Evolutionary conservation across 1,140 invertebrate species (phyloP), one percentile per base, ranked within the genome.

Genomic region (Macrotrachela quadricornifera): DNA sequence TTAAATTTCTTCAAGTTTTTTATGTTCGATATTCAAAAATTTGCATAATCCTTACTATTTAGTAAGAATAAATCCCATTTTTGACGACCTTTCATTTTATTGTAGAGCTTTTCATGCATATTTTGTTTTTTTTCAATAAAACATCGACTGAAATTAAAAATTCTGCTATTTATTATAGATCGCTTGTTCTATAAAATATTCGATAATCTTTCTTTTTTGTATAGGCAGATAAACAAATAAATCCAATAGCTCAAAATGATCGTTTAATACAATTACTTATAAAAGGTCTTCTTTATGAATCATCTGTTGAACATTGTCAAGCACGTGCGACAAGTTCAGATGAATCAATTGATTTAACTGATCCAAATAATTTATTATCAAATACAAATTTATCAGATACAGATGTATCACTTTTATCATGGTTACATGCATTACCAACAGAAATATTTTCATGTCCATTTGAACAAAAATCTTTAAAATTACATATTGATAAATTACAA

Each of bases 221-320:
- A 2, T 30, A 30, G 21, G 21, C 8, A 30, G 21, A 30, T 8
- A 30, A 30, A 30, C 21, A 2, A 16, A 54, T 56, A 13, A 58
- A 57, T 30, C 42, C 74, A 45, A 73, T 71, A 56, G 78, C 84
- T 2, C 80, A 78, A 60, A 86, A 85, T 64, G 85, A 91, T 63
- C 72, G 90, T 18, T 75, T 96, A 1, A 79, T 94, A 60, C 86
- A 94, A 66, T 73, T 96, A 36, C 75, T 94, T n/a, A 67, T 76
- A 45, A 74, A 74, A 57, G 90, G 90, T 6, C 78, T 94, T 49
- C 71, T 95, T 37, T 96, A 94, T 68, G 90, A 95, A 71, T 83
- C 84, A 0, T 94, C 87, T 69, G 85, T 95, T 1, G 85, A 87
- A 66, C 94, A 82, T 70, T 95, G 88, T 61, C 85, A 92, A 71